Conservation (phyloP, 2,888 invertebrate species). For the Amiota communis region DNA sequence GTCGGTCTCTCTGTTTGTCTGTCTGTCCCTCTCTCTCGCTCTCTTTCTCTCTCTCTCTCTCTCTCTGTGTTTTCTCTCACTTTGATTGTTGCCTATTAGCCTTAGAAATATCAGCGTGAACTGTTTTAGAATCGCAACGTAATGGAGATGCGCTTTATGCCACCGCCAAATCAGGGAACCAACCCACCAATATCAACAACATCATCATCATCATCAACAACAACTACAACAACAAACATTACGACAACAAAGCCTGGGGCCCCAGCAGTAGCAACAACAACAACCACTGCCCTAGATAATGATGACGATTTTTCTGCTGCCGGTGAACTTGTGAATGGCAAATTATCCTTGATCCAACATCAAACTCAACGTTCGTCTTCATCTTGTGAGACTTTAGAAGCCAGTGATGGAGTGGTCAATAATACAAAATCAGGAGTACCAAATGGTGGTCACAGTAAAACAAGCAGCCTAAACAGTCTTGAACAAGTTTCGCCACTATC, state of each 20-base stretch:
- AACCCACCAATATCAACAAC: conserved; percentile 37
- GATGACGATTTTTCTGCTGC: not conserved
- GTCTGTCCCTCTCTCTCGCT: conserved; percentile 5
- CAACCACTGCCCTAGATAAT: conserved; percentile 19
- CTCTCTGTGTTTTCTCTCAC: conserved; percentile 23
- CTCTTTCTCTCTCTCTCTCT: conserved; percentile 27
- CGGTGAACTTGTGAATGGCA: conserved; percentile 12
- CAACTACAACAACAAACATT: conserved; percentile 30
- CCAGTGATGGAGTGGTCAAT: conserved; percentile 58
- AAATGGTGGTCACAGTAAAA: conserved; percentile 1
- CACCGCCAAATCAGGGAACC: conserved; percentile 42
- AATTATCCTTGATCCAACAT: conserved; percentile 37
- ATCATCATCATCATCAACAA: conserved; percentile 28
- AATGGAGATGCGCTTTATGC: conserved; percentile 73
- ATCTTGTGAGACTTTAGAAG: conserved; percentile 69
- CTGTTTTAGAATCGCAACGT: conserved; percentile 73
- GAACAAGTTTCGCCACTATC: conserved; percentile 52
- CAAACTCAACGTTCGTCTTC: conserved; percentile 56
- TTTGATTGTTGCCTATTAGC: conserved; percentile 51
- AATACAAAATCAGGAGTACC: not conserved
- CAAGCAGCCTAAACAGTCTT: not conserved
- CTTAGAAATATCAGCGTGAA: conserved; percentile 69
- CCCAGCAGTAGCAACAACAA: conserved; percentile 37
- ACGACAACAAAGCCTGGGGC: conserved; percentile 13
- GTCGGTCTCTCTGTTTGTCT: not conserved